A percentile compares a stretch with the other conserved stretches of the same genome.
These are phyloP conservation scores for Syngnathus rostellatus DNA, from an alignment of 2,797 vertebrate genomes.

Conservation along the genomic window DNA sequence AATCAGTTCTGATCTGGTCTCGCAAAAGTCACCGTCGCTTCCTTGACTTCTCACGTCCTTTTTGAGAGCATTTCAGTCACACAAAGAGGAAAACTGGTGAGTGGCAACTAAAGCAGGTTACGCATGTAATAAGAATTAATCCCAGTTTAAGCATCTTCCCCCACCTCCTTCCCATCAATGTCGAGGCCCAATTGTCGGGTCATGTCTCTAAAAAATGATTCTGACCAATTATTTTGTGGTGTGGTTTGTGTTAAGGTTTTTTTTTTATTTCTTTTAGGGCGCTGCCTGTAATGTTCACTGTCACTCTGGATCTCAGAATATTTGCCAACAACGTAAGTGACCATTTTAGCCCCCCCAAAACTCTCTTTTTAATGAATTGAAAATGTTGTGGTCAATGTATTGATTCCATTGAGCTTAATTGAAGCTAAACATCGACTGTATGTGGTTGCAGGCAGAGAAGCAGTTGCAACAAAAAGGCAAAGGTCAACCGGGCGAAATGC, in stretches of 20 bases:
- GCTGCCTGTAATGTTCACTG: conserved; percentile 87
- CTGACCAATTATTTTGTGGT: no score
- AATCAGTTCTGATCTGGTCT: neutral
- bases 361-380: neutral
- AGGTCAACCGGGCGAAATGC: conserved; percentile 87
- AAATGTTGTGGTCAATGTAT: neutral
- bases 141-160: neutral
- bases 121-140: neutral
- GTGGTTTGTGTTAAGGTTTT: no score
- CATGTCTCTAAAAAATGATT: no score
- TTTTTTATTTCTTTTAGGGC: conserved; percentile 71
- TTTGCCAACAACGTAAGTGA: conserved; percentile 90
- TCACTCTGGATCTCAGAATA: conserved; percentile 87
- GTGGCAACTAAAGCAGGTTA: conserved; percentile 22
- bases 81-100: conserved; percentile 98
- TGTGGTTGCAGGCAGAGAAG: conserved; percentile 78
- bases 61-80: conserved; percentile 87
- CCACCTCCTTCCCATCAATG: neutral
- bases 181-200: no score
- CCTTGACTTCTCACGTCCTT: conserved; percentile 82
- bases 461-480: conserved; percentile 88
- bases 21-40: conserved; percentile 7
- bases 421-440: no score
- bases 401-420: neutral
- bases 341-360: no score